A percentile compares a stretch with the other conserved stretches of the same genome.
Evolutionary conservation across 1,140 invertebrate genomes (phyloP).

Genomic region (Camponotus floridanus): DNA sequence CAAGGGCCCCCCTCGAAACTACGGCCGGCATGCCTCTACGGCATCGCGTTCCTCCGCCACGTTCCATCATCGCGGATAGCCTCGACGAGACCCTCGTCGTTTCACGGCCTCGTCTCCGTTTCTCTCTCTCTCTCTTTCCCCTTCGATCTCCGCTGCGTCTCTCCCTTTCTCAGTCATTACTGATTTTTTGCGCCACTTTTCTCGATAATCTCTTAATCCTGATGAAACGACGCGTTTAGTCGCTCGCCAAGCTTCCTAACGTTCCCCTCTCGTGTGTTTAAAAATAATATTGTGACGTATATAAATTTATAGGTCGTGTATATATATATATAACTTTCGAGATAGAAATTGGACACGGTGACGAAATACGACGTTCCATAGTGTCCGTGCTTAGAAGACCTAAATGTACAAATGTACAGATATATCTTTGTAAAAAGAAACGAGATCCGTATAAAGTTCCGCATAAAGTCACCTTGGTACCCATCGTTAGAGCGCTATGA

Average conservation of each 20-base stretch:
- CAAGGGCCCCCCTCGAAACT: conserved; percentile 78
- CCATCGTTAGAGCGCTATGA: conserved; percentile 57
- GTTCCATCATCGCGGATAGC: conserved; percentile 71
- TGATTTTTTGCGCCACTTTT: conserved; percentile 66
- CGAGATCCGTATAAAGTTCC: background rate
- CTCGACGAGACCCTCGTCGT: conserved; percentile 42
- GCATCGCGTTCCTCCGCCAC: conserved; percentile 72
- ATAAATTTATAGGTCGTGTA: background rate
- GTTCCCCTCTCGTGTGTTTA: conserved; percentile 9
- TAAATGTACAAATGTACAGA: background rate
- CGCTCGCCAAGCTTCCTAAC: background rate
- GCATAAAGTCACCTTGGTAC: conserved; percentile 59
- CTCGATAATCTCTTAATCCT: conserved; percentile 72
- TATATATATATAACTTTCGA: background rate
- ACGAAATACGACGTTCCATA: background rate
- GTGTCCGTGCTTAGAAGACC: background rate
- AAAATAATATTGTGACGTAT: background rate
- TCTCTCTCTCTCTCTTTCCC: background rate
- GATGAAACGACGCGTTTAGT: conserved; percentile 46
- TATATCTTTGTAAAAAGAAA: conserved; percentile 9
- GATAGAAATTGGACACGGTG: background rate
- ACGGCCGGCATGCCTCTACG: conserved; percentile 69
- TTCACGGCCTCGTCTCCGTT: background rate
- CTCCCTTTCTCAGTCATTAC: conserved; percentile 13
- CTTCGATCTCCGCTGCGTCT: background rate